Conservation (phyloP, 2,888 invertebrate species). For the Galerucella nymphaeae region DNA sequence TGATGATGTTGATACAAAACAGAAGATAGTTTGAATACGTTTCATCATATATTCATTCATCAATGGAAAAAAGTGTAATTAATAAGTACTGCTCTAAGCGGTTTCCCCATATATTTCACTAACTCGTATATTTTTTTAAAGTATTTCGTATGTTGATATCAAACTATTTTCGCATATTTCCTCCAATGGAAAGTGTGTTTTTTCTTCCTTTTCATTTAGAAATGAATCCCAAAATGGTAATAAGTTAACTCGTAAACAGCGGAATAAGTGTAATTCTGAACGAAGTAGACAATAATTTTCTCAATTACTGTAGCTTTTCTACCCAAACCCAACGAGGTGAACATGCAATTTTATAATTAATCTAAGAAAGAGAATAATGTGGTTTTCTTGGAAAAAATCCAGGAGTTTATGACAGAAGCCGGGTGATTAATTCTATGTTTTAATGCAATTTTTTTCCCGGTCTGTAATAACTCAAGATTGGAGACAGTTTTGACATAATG, state of each 20-base stretch:
- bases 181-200: too few species aligned
- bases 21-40: too few species aligned
- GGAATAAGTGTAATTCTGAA: constrained; percentile 37
- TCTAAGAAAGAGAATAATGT: constrained; percentile 55
- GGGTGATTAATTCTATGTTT: constrained; percentile 41
- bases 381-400: constrained; percentile 41
- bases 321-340: constrained; percentile 45
- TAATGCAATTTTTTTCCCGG: constrained; percentile 41
- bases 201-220: background rate
- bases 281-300: constrained; percentile 33
- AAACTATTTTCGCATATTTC: too few species aligned
- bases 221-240: constrained; percentile 25
- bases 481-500: constrained; percentile 36
- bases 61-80: too few species aligned
- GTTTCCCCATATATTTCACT: too few species aligned
- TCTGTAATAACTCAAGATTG: constrained; percentile 36
- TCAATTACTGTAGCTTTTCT: constrained; percentile 32
- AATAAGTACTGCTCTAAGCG: too few species aligned
- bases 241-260: constrained; percentile 18
- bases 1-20: too few species aligned
- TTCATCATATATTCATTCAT: too few species aligned
- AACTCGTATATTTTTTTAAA: too few species aligned
- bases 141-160: too few species aligned
- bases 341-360: constrained; percentile 58
- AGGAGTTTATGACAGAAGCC: constrained; percentile 40